These are phyloP conservation scores for Nymphicus hollandicus DNA, from an alignment of 2,113 vertebrate species.

Conservation along the genomic window DNA sequence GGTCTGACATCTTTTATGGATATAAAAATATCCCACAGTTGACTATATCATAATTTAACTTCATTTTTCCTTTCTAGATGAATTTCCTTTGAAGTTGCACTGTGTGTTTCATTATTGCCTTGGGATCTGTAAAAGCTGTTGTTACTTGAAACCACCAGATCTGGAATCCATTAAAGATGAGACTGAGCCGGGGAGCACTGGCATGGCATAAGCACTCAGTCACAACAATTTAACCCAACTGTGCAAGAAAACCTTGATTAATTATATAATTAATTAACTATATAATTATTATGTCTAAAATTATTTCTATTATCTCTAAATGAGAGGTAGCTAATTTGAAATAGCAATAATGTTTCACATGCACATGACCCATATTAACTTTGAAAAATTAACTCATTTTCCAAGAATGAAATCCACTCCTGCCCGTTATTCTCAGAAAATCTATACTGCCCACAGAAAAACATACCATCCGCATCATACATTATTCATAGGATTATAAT, in stretches of 20 bases:
- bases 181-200: not conserved
- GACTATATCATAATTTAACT: constrained; percentile 41
- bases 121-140: constrained; percentile 54
- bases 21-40: constrained; percentile 44
- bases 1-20: constrained; percentile 5
- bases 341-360: not conserved
- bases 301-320: not conserved
- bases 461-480: not conserved
- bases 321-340: not conserved
- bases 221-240: constrained; percentile 20
- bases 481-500: not conserved
- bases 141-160: constrained; percentile 63
- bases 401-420: constrained; percentile 26
- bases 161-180: constrained; percentile 67
- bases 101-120: constrained; percentile 58
- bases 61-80: constrained; percentile 29
- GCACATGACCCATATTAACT: not conserved
- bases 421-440: not conserved
- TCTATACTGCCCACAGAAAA: not conserved
- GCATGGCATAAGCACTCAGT: constrained; percentile 6
- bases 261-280: not conserved
- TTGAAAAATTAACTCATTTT: not conserved
- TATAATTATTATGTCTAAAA: not conserved
- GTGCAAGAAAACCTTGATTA: not conserved
- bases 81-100: constrained; percentile 66